phyloP scores from a whole-genome alignment of 2,797 vertebrate species.

The Notamacropus eugenii region DNA sequence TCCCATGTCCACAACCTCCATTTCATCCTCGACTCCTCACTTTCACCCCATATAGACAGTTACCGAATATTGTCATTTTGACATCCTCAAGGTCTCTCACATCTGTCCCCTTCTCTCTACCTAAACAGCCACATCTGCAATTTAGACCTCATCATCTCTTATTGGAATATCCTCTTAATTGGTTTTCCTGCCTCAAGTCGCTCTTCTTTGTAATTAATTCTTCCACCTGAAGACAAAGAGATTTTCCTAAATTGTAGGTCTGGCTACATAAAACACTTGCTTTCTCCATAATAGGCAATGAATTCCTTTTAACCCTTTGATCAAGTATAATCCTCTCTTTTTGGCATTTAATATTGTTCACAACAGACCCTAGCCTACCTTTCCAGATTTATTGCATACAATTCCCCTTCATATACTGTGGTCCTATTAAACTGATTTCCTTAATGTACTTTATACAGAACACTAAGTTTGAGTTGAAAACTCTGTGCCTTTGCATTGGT shows the following conservation, averaged over 20 bases:
- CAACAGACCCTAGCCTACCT: not conserved
- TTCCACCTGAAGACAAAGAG: not conserved
- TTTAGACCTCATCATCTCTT: not conserved
- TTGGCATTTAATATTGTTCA: not conserved
- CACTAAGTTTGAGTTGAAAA: not conserved
- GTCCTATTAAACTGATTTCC: not conserved
- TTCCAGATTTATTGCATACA: not conserved
- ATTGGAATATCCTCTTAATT: not conserved
- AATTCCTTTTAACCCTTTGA: not conserved
- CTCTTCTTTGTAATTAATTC: not conserved
- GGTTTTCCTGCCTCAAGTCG: not conserved
- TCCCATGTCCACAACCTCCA: not conserved
- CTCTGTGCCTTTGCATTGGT: not conserved
- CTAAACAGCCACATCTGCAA: not conserved
- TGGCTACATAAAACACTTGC: not conserved
- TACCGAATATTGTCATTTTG: not conserved
- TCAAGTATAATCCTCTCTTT: not conserved
- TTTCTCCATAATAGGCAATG: not conserved
- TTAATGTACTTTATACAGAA: not conserved
- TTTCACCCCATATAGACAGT: not conserved
- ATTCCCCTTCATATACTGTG: not conserved
- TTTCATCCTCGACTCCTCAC: not conserved
- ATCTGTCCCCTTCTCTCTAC: not conserved
- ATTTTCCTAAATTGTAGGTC: not conserved
- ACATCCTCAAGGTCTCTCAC: too few species aligned